Percentiles rank a stretch among this genome's conserved stretches.
Evolutionary conservation across 2,888 invertebrate genomes (phyloP).

Genomic region (Eupelmus urozonus): DNA sequence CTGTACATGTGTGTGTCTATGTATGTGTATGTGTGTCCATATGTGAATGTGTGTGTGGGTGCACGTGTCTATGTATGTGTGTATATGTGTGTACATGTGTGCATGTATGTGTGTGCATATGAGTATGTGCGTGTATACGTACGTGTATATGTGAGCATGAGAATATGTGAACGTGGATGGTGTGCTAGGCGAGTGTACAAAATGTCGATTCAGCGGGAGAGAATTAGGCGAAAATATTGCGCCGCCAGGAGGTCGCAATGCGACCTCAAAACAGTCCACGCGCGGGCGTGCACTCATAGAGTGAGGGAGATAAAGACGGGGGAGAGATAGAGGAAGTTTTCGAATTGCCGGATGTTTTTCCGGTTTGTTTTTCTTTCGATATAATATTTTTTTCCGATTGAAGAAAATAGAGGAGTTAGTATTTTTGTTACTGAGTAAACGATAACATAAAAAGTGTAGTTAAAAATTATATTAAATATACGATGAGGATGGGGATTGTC

Average conservation of each 20-base stretch:
- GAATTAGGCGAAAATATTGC: slow-evolving; percentile 57
- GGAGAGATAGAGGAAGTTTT: background rate
- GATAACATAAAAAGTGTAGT: too few species aligned
- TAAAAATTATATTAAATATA: too few species aligned
- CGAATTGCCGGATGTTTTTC: background rate
- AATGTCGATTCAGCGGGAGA: slow-evolving; percentile 55
- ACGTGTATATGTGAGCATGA: background rate
- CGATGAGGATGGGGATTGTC: too few species aligned
- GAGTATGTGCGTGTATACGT: background rate
- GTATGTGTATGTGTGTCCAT: too few species aligned
- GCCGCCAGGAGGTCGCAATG: background rate
- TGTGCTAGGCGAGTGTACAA: background rate
- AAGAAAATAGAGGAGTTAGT: too few species aligned
- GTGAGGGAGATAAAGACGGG: background rate
- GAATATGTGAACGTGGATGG: too few species aligned
- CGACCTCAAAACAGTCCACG: background rate
- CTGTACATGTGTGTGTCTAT: too few species aligned
- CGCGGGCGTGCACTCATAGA: background rate
- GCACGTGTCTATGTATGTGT: too few species aligned
- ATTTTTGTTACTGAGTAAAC: too few species aligned
- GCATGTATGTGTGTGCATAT: too few species aligned
- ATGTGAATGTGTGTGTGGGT: too few species aligned
- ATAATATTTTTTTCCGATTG: background rate
- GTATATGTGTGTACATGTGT: too few species aligned
- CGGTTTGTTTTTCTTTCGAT: background rate